Base-by-base conservation (phyloP, 2,797 vertebrate species). In the Brachyalestes nurse region DNA sequence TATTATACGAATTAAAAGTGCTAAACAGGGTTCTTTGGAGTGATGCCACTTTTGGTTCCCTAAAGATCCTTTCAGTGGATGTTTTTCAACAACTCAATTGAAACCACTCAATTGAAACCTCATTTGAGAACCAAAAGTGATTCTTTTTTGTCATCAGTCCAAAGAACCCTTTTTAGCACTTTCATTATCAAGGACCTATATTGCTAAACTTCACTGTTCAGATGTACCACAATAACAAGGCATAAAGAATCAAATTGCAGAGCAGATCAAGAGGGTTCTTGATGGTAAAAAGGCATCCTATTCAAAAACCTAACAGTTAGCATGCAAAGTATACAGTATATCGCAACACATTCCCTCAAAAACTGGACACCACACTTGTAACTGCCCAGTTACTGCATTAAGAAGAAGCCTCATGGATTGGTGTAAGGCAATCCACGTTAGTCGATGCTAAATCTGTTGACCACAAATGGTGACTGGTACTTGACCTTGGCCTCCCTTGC, bases 401-500 rank as follows among this genome's bases (percentile, higher is more conserved):
- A 34, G 34, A 34, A 4, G 34, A 34, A 34, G 34, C 34, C 34
- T 34, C 34, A 34, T 34, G 34, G 34, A 34, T 34, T 34, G 65
- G 19, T 53, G 62, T 23, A 61, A 62, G 64, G 60, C 6, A 55
- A 38, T 42, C 71, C 53, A 58, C 38, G 23, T 58, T 45, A 53
- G 65, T 55, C 38, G 58, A 69, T 40, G 53, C 25, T 51, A n/a
- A 28, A 64, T 53, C 16, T 62, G 64, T 55, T 76, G 72, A 81
- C 73, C 72, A 51, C 73, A 61, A 42, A 28, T 49, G 75, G 16
- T 47, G 49, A 38, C 19, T 53, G 23, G 14, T 47, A 38, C 65
- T 75, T 81, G 73, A 76, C 65, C 65, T 76, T 55, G 0, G 25
- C 13, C 38, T 65, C 53, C 47, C 57, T 42, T 62, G 60, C 34